A percentile compares a stretch with the other conserved stretches of the same genome.
Evolutionary conservation across 2,113 vertebrate genomes (phyloP).

Genomic region (Pyrgilauda ruficollis): DNA sequence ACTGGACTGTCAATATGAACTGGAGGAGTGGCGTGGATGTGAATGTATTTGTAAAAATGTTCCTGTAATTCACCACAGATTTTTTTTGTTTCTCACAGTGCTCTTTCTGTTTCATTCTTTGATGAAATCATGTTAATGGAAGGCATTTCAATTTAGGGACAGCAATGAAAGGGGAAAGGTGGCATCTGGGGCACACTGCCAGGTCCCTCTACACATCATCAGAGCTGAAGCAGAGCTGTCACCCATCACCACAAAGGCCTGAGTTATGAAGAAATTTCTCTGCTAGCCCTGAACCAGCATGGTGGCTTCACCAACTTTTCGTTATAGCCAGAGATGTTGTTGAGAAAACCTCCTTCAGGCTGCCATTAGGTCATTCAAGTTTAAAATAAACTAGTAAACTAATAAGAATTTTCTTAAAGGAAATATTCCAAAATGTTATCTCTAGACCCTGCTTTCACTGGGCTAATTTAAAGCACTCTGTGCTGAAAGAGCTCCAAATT

Average conservation of each 20-base stretch:
- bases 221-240: background rate
- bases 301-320: background rate
- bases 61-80: fast-evolving
- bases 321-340: fast-evolving
- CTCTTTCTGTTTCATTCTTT: background rate
- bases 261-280: background rate
- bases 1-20: background rate
- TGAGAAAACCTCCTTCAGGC: background rate
- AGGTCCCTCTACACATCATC: background rate
- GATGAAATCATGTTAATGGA: background rate
- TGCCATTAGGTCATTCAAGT: background rate
- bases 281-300: background rate
- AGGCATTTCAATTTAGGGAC: background rate
- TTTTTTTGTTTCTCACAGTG: background rate
- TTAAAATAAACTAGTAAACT: background rate
- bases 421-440: background rate
- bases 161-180: background rate
- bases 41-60: background rate
- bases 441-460: background rate
- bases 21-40: background rate
- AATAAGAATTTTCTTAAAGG: background rate
- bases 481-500: background rate
- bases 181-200: background rate
- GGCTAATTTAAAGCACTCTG: background rate
- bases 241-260: background rate